Evolutionary conservation across 2,888 invertebrate genomes (phyloP).

Genomic region (Bugulina stolonifera): DNA sequence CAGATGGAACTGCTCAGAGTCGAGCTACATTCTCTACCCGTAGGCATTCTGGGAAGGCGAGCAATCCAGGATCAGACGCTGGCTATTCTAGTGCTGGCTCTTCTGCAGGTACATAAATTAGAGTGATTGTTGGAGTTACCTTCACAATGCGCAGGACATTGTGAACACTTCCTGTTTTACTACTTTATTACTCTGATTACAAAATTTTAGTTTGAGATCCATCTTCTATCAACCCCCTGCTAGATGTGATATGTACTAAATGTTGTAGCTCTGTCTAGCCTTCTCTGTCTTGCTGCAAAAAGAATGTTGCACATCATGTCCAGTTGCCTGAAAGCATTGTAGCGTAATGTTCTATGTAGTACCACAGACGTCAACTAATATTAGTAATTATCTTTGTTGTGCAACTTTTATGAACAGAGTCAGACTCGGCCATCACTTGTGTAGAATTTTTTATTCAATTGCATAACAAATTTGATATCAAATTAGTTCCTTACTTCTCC

Average conservation of each 20-base stretch:
- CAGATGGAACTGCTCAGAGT: slow-evolving; percentile 20
- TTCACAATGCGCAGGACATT: no score
- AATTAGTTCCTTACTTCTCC: no score
- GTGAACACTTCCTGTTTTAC: no score
- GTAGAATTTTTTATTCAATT: no score
- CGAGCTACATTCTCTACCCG: slow-evolving; percentile 13
- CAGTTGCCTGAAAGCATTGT: no score
- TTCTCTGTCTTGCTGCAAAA: not conserved
- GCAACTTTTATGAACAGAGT: not conserved
- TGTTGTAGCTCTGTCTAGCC: not conserved
- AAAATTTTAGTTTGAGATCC: no score
- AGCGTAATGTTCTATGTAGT: no score
- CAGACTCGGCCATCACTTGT: no score
- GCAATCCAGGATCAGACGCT: slow-evolving; percentile 15
- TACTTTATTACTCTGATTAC: no score
- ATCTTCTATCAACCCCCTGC: not conserved
- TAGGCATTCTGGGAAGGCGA: not conserved
- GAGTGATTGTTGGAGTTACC: no score
- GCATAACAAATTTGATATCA: no score
- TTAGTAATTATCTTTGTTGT: not conserved
- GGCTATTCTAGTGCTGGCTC: slow-evolving; percentile 24
- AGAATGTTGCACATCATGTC: not conserved
- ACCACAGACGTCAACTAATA: not conserved
- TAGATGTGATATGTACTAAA: not conserved
- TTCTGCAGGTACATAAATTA: slow-evolving; percentile 8